Percentiles rank a stretch among this genome's conserved stretches.
Conservation (phyloP, 2,888 invertebrate species). For the Acanthosepion lycidas region DNA sequence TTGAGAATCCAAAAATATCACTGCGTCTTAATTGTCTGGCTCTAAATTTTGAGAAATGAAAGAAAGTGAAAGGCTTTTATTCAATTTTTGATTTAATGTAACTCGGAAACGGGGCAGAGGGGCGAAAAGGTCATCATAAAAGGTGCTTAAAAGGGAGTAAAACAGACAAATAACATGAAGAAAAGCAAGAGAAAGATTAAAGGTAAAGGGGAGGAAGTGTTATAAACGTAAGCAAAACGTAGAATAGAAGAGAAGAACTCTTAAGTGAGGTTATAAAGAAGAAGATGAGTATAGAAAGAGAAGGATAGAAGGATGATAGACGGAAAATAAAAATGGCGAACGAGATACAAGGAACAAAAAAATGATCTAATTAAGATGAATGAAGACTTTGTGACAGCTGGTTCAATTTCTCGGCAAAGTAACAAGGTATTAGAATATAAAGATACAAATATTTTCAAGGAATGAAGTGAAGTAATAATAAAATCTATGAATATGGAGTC, state of each 20-base stretch:
- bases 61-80: conserved; percentile 20
- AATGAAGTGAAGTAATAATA: neutral
- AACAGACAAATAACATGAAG: neutral
- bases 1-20: conserved; percentile 8
- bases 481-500: neutral
- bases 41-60: neutral
- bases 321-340: too few species aligned
- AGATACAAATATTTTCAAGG: neutral
- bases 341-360: too few species aligned
- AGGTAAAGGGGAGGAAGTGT: neutral
- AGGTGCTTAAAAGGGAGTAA: neutral
- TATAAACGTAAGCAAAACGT: neutral
- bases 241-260: neutral
- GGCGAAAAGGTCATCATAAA: neutral
- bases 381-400: too few species aligned
- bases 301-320: neutral
- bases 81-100: neutral
- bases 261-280: neutral
- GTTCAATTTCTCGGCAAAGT: neutral
- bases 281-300: neutral
- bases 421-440: neutral
- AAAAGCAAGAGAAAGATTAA: neutral
- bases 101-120: neutral
- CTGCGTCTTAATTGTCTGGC: neutral
- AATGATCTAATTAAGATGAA: too few species aligned